These are phyloP conservation scores for Morbakka virulenta DNA, from an alignment of 30 jellyfish, hydroid and myxozoan species.

Conservation along the genomic window DNA sequence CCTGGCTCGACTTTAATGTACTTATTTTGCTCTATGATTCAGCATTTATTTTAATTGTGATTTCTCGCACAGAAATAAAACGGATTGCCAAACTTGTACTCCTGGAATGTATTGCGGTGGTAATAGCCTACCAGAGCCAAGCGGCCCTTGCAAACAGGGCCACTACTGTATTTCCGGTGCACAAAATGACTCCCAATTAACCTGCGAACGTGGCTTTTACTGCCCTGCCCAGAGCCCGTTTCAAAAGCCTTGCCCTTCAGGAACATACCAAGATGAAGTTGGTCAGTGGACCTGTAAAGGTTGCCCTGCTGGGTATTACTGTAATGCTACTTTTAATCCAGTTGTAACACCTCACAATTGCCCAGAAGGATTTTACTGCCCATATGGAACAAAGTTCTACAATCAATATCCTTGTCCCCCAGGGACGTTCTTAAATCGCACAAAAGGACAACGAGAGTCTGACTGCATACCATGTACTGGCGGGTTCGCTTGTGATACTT, in stretches of 20 bases:
- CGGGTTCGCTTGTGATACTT: slow-evolving; percentile 73
- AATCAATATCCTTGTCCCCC: slow-evolving; percentile 85
- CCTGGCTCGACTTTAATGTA: no score
- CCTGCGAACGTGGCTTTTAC: slow-evolving; percentile 77
- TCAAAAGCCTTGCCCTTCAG: slow-evolving; percentile 81
- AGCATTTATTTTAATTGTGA: no score
- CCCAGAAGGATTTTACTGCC: slow-evolving; percentile 94
- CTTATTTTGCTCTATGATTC: no score
- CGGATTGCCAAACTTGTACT: slow-evolving; percentile 87
- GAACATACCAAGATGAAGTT: slow-evolving; percentile 79
- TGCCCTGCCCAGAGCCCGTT: slow-evolving; percentile 66
- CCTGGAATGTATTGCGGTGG: slow-evolving; percentile 95
- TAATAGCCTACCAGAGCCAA: slow-evolving; percentile 67
- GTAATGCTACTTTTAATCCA: slow-evolving; percentile 77
- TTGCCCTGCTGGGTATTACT: slow-evolving; percentile 83
- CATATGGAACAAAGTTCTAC: slow-evolving; percentile 59
- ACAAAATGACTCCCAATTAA: slow-evolving; percentile 42
- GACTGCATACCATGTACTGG: slow-evolving; percentile 93
- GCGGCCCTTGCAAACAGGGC: slow-evolving; percentile 75
- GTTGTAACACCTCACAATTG: slow-evolving; percentile 62
- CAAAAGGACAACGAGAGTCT: slow-evolving; percentile 58
- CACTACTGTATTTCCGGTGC: slow-evolving; percentile 86
- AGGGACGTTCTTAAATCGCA: slow-evolving; percentile 80
- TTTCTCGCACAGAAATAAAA: slow-evolving; percentile 31
- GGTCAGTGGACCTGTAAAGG: slow-evolving; percentile 85